phyloP scores from a whole-genome alignment of 2,113 vertebrate genomes.

The Conger conger region DNA sequence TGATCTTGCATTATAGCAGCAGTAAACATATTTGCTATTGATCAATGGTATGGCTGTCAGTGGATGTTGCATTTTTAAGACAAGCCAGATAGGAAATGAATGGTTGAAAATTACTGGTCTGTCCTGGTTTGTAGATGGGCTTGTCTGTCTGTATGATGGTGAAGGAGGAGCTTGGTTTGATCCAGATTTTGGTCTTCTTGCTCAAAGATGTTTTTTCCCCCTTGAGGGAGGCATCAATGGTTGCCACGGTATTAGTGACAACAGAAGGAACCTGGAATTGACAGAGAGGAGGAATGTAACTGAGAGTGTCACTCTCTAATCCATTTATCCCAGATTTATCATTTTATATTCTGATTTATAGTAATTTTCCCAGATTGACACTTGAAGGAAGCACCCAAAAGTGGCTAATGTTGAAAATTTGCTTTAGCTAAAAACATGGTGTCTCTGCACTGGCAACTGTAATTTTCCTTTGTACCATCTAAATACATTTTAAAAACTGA shows the following conservation, averaged over 20 bases:
- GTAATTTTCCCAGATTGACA: too few species aligned
- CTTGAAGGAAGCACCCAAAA: too few species aligned
- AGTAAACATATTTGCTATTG: neutral
- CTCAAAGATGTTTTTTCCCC: neutral
- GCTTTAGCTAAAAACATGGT: too few species aligned
- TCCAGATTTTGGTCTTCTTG: neutral
- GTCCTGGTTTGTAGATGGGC: conserved; percentile 34
- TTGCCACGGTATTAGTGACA: neutral
- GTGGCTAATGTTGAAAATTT: too few species aligned
- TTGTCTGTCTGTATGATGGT: conserved; percentile 35
- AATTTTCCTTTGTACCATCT: too few species aligned
- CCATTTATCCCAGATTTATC: too few species aligned
- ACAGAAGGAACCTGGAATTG: neutral
- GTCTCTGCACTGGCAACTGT: too few species aligned
- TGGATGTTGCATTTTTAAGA: neutral
- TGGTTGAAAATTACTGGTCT: conserved; percentile 7
- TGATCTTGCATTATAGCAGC: neutral
- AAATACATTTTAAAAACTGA: too few species aligned
- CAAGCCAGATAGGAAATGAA: neutral
- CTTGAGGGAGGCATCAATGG: neutral
- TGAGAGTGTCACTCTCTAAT: too few species aligned
- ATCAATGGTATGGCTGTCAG: neutral
- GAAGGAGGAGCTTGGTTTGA: neutral
- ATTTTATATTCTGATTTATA: too few species aligned
- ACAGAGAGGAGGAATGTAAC: neutral